A percentile compares a stretch with the other conserved stretches of the same genome.
Evolutionary conservation across 2,888 invertebrate genomes (phyloP).

Genomic region (Tetranychus piercei): DNA sequence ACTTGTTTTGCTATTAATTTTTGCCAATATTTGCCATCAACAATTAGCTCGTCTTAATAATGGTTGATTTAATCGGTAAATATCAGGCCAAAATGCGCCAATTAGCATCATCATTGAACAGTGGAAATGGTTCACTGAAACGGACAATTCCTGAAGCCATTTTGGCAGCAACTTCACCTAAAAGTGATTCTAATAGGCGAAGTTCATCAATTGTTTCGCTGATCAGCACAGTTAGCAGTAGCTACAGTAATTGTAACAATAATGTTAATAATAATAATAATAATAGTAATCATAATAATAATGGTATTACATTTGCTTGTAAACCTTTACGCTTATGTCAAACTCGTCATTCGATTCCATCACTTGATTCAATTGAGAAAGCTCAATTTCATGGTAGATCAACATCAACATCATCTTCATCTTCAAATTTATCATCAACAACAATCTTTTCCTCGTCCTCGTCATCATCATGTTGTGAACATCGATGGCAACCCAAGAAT

Average conservation of each 20-base stretch:
- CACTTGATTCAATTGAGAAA: not conserved
- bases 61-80: not conserved
- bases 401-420: not conserved
- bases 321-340: not conserved
- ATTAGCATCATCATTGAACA: not conserved
- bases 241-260: not conserved
- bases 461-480: not conserved
- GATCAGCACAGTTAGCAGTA: not conserved
- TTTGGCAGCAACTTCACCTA: not conserved
- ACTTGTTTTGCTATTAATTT: no score
- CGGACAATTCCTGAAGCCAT: not conserved
- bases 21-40: no score
- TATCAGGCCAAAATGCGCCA: slow-evolving; percentile 1
- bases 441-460: not conserved
- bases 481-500: not conserved
- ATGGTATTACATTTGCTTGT: not conserved
- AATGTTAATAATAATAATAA: not conserved
- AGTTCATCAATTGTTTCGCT: not conserved
- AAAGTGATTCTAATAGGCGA: not conserved
- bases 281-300: not conserved
- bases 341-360: not conserved
- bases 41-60: not conserved
- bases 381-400: not conserved
- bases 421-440: not conserved
- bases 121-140: not conserved